These are phyloP conservation scores for Lethenteron camtschaticum DNA, from an alignment of 2,113 vertebrate genomes.

Conservation along the genomic window DNA sequence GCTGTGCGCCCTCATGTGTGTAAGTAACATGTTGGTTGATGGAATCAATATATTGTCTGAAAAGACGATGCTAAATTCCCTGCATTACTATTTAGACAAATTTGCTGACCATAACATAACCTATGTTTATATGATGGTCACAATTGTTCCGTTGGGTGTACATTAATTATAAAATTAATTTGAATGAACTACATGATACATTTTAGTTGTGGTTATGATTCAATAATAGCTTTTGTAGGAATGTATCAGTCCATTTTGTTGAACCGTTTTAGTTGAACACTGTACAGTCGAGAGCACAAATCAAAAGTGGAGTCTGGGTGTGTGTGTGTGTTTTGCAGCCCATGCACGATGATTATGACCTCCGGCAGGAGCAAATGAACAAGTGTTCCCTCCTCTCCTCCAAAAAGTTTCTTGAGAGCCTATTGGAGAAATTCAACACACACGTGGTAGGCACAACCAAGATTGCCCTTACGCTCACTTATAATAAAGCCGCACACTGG, in stretches of 20 bases:
- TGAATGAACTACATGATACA: too few relatives aligned
- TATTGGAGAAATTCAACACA: slow-evolving; percentile 89
- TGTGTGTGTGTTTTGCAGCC: slow-evolving; percentile 28
- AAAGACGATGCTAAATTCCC: not conserved
- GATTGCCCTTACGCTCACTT: too few relatives aligned
- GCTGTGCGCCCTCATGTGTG: slow-evolving; percentile 99
- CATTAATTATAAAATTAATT: too few relatives aligned
- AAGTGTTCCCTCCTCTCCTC: slow-evolving; percentile 95
- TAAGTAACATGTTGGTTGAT: slow-evolving; percentile 29
- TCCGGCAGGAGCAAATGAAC: slow-evolving; percentile 93
- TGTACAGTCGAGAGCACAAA: too few relatives aligned
- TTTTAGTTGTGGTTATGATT: too few relatives aligned
- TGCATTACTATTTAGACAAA: not conserved
- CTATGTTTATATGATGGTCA: too few relatives aligned
- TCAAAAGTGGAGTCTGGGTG: too few relatives aligned
- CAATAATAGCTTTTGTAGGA: not conserved
- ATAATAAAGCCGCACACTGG: too few relatives aligned
- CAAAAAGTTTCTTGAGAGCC: slow-evolving; percentile 94
- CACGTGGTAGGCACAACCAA: slow-evolving; percentile 43
- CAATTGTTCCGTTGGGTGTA: too few relatives aligned
- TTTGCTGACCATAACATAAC: too few relatives aligned
- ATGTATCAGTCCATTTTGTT: not conserved
- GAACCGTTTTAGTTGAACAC: not conserved
- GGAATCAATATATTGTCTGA: too few relatives aligned
- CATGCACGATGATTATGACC: slow-evolving; percentile 95